Base-by-base conservation (phyloP, 2,797 vertebrate genomes). In the Rhynchonycteris naso region DNA sequence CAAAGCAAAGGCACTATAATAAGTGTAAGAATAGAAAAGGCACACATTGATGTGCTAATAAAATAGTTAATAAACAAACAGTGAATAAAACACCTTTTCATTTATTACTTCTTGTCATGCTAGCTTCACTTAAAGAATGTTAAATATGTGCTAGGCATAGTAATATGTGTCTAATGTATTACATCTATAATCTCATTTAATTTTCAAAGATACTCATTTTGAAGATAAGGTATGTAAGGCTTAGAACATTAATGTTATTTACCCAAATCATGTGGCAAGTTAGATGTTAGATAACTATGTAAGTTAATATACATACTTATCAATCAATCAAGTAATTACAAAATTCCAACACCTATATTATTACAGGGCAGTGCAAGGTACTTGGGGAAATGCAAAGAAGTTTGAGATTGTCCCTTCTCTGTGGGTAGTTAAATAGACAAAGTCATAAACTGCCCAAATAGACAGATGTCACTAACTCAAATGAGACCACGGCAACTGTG, bases 211-310 rank as follows among this genome's bases (percentile, higher is more conserved):
- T 71, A 54, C 1, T 21, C 10, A 56, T 74, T 93, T 91, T 79
- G 72, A 91, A 94, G 59, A 86, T 61, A 74, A 88, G 30, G n/a
- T 79, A 78, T 84, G 43, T 12, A 15, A 92, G 22, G 10, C 52
- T 82, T 50, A 84, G 65, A 66, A 85, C 78, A 50, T 88, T 87
- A 88, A 43, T 65, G 21, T 74, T 78, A 68, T 92, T 83, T 95
- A 24, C 15, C 15, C 33, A 78, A 50, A 72, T 81, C 72, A 88
- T 47, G 38, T 71, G 22, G 58, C 22, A 80, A 58, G 26, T 90
- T 47, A 92, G 11, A 71, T 38, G 65, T 54, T 38, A 79, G 68
- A 47, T 88, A 81, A 21, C 7, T 21, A 50, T 35, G 22, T 33
- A 72, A 81, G 14, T 4, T 86, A 24, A 14, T 3, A 2, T 26